Evolutionary conservation across 2,888 invertebrate genomes (phyloP).

Genomic region (Cyrtodaria siliqua): DNA sequence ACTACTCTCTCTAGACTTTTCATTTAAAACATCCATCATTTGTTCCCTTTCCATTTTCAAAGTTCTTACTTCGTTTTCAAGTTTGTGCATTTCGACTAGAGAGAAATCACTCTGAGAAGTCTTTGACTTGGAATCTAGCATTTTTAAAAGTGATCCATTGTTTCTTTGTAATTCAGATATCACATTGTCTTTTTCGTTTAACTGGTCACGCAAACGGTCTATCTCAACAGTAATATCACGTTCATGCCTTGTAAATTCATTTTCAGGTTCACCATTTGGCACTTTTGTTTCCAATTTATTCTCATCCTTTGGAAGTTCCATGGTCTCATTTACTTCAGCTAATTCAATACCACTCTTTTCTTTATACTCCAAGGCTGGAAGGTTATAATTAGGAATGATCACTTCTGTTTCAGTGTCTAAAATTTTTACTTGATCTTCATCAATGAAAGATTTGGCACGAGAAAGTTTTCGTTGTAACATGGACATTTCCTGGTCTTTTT

Average conservation of each 20-base stretch:
- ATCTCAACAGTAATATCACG: constrained; percentile 66
- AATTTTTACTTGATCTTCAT: constrained; percentile 55
- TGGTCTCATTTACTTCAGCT: constrained; percentile 40
- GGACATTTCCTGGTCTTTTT: constrained; percentile 69
- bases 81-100: constrained; percentile 76
- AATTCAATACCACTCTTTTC: constrained; percentile 32
- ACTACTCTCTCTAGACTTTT: constrained; percentile 85
- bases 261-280: constrained; percentile 18
- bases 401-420: constrained; percentile 34
- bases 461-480: constrained; percentile 61
- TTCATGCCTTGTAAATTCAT: constrained; percentile 25
- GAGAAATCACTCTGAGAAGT: constrained; percentile 69
- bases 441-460: constrained; percentile 59
- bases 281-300: constrained; percentile 23
- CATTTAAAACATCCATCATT: constrained; percentile 85
- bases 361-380: constrained; percentile 68
- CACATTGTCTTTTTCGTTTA: constrained; percentile 80
- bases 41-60: constrained; percentile 84
- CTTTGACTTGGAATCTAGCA: constrained; percentile 79
- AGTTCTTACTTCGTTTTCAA: constrained; percentile 79
- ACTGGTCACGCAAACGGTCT: constrained; percentile 70
- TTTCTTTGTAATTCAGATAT: constrained; percentile 81
- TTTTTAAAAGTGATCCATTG: constrained; percentile 79
- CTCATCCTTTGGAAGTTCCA: constrained; percentile 25
- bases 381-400: constrained; percentile 16